Evolutionary conservation across 2,113 vertebrate genomes (phyloP), one percentile per base, ranked within the genome.

Genomic region (Pipa parva): DNA sequence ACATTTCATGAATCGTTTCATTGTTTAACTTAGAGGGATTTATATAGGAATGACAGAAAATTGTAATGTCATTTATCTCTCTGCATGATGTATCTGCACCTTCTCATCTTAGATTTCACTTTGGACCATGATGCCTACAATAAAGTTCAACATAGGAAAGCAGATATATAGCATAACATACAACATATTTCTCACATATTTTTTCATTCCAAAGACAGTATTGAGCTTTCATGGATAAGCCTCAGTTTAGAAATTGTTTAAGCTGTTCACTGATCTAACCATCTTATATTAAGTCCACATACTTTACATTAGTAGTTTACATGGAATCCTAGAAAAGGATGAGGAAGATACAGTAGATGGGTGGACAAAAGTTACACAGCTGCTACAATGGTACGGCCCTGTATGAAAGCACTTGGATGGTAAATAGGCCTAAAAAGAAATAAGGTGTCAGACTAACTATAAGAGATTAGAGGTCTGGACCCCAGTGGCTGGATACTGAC

Each of bases 1-100:
- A 56, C 37, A 46, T 51, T 25, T 22, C 21, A 37, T 56, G 51
- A 36, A 27, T 27, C 27, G 33, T 57, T 17, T 22, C 3, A 57
- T 7, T 31, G 37, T 65, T 37, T 57, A 42, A 17, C 18, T 49
- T 57, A 29, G 63, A n/a, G n/a, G n/a, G n/a, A n/a, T n/a, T 26
- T 57, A 51, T 46, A 22, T 25, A 37, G 22, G 20, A 57, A 11
- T 48, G 52, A 33, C 63, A 65, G 52, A 56, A 65, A 56, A 20
- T 18, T 24, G 15, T 5, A 29, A 21, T 31, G 37, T 39, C 63
- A 65, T 57, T 65, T 65, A 65, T 18, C 63, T 57, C 63, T 31
- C 63, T 48, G 63, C 52, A 57, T 31, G 63, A 39, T 18, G 24
- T 10, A n/a, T 37, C 15, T 46, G 37, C 63, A 29, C 63, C 63